A percentile compares a stretch with the other conserved stretches of the same genome.
phyloP scores from a whole-genome alignment of 1,140 invertebrate species.

The Dendroctonus valens region DNA sequence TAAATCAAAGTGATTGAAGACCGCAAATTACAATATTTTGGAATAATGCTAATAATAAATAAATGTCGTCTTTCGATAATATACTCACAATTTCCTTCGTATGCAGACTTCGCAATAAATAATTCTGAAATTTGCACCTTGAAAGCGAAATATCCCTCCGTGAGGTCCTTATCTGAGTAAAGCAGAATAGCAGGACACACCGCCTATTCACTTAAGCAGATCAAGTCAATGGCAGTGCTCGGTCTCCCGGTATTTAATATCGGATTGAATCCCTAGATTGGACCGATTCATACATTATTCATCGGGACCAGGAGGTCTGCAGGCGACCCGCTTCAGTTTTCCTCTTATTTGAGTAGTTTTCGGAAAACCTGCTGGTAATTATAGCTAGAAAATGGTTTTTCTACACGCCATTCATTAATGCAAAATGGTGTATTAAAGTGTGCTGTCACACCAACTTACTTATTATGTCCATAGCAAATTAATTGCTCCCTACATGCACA shows the following conservation, averaged over 20 bases:
- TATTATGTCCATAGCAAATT: no score
- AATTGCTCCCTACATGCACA: no score
- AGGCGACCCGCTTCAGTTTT: conserved; percentile 17
- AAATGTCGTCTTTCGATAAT: neutral
- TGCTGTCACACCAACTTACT: no score
- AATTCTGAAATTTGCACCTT: conserved; percentile 24
- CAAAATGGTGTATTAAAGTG: no score
- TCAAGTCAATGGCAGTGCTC: conserved; percentile 20
- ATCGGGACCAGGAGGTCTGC: conserved; percentile 6
- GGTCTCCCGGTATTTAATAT: conserved; percentile 24
- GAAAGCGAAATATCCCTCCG: conserved; percentile 18
- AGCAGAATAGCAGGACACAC: conserved; percentile 19
- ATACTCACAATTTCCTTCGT: conserved; percentile 10
- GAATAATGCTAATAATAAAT: no score
- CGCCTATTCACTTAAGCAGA: conserved; percentile 19
- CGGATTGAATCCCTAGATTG: conserved; percentile 25
- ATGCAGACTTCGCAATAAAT: conserved; percentile 2
- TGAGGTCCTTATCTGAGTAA: conserved; percentile 13
- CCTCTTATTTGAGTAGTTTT: conserved; percentile 16
- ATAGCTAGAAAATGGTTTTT: no score
- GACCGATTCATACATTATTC: conserved; percentile 26
- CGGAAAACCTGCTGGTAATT: no score
- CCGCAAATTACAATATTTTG: no score
- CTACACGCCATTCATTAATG: no score
- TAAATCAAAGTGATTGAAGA: no score